Percentiles rank a stretch among this genome's conserved stretches.
Evolutionary conservation across 2,888 invertebrate species (phyloP).

Genomic region (Didymodactylos carnosus): DNA sequence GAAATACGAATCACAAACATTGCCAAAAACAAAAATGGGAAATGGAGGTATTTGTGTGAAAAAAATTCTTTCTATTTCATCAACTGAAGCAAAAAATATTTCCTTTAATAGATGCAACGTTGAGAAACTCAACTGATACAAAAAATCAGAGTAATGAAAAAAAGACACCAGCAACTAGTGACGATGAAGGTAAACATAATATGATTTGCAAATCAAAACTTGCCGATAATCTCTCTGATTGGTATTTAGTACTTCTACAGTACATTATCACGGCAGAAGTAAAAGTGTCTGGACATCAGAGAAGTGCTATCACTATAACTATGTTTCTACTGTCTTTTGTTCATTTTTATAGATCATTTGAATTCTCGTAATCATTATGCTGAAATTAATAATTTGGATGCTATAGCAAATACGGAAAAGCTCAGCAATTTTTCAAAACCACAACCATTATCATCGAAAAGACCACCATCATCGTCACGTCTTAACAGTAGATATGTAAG

Average conservation of each 20-base stretch:
- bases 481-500: constrained; percentile 20
- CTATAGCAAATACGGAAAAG: constrained; percentile 25
- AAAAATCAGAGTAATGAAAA: too few species aligned
- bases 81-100: not conserved
- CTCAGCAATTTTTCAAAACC: constrained; percentile 29
- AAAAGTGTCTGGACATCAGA: too few species aligned
- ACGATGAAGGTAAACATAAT: constrained; percentile 16
- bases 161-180: constrained; percentile 2
- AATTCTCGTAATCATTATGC: constrained; percentile 18
- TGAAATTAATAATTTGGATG: constrained; percentile 21
- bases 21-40: not conserved
- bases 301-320: too few species aligned
- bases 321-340: constrained; percentile 25
- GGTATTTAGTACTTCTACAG: too few species aligned
- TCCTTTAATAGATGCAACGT: not conserved
- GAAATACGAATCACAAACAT: not conserved
- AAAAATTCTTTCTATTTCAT: not conserved
- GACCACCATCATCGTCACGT: constrained; percentile 46
- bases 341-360: constrained; percentile 19
- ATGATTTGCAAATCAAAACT: constrained; percentile 15
- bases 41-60: not conserved
- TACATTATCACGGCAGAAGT: too few species aligned
- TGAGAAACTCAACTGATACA: constrained; percentile 10
- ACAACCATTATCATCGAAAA: constrained; percentile 45
- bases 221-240: too few species aligned